phyloP scores from a whole-genome alignment of 2,888 invertebrate genomes.

The Tenthredo mesomela region DNA sequence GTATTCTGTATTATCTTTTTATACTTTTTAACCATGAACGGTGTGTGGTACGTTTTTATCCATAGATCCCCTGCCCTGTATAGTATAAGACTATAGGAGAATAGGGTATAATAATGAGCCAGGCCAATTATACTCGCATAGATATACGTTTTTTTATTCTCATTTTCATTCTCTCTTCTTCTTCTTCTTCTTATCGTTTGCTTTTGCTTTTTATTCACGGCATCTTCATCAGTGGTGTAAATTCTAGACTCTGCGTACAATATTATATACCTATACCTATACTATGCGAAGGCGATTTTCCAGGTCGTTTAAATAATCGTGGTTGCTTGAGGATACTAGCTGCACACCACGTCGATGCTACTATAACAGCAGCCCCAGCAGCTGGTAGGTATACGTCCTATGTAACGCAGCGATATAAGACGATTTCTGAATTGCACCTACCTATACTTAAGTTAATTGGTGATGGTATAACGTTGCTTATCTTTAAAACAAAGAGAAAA shows the following conservation, averaged over 20 bases:
- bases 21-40: background rate
- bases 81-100: background rate
- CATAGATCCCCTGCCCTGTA: background rate
- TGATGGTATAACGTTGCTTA: conserved; percentile 38
- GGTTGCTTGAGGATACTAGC: background rate
- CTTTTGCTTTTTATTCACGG: conserved; percentile 14
- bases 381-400: background rate
- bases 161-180: background rate
- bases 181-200: background rate
- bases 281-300: conserved; percentile 21
- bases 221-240: conserved; percentile 7
- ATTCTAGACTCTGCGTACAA: background rate
- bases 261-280: background rate
- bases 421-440: conserved; percentile 43
- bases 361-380: background rate
- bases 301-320: conserved; percentile 34
- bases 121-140: conserved; percentile 33
- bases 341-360: background rate
- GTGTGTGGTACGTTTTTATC: conserved; percentile 7
- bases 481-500: background rate
- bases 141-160: background rate
- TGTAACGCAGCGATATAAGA: background rate
- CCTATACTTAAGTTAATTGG: conserved; percentile 44
- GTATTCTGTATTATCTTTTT: conserved; percentile 10
- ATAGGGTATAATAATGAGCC: conserved; percentile 41